Conservation (phyloP, 2,113 vertebrate species). For the Podarcis cretensis region DNA sequence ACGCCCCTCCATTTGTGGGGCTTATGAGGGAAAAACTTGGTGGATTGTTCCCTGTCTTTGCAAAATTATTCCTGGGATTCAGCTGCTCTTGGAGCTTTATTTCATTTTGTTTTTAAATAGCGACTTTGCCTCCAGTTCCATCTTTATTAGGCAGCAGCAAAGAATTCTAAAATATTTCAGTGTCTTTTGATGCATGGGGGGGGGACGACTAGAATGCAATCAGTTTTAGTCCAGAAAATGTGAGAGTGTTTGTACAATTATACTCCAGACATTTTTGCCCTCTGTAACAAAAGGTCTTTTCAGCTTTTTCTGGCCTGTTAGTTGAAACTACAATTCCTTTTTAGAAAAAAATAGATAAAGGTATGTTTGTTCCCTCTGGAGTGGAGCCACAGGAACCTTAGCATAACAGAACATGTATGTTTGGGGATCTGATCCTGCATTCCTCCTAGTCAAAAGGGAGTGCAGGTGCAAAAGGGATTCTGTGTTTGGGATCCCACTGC, state of each 20-base stretch:
- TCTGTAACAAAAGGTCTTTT: slow-evolving; percentile 57
- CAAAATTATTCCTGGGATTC: slow-evolving; percentile 34
- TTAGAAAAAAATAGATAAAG: slow-evolving; percentile 49
- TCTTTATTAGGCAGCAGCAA: slow-evolving; percentile 45
- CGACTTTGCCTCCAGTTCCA: slow-evolving; percentile 33
- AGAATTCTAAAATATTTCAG: slow-evolving; percentile 64
- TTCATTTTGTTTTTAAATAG: slow-evolving; percentile 37
- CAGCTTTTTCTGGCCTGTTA: slow-evolving; percentile 52
- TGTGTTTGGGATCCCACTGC: slow-evolving; percentile 57
- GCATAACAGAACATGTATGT: slow-evolving; percentile 61
- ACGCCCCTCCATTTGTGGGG: not conserved
- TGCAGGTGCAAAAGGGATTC: slow-evolving; percentile 70
- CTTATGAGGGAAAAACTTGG: not conserved
- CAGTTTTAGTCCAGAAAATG: slow-evolving; percentile 45
- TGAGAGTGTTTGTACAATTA: slow-evolving; percentile 27
- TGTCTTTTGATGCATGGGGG: slow-evolving; percentile 53
- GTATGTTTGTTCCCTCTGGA: slow-evolving; percentile 57
- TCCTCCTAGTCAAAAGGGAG: slow-evolving; percentile 68
- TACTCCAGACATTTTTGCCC: slow-evolving; percentile 30
- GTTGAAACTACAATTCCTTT: slow-evolving; percentile 65
- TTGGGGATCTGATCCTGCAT: slow-evolving; percentile 67
- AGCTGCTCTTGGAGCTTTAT: slow-evolving; percentile 41
- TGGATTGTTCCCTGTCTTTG: not conserved
- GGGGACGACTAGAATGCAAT: slow-evolving; percentile 14
- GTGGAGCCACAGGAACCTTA: slow-evolving; percentile 62